Evolutionary conservation across 2,888 invertebrate species (phyloP).

Genomic region (Phrixothrix hirtus): DNA sequence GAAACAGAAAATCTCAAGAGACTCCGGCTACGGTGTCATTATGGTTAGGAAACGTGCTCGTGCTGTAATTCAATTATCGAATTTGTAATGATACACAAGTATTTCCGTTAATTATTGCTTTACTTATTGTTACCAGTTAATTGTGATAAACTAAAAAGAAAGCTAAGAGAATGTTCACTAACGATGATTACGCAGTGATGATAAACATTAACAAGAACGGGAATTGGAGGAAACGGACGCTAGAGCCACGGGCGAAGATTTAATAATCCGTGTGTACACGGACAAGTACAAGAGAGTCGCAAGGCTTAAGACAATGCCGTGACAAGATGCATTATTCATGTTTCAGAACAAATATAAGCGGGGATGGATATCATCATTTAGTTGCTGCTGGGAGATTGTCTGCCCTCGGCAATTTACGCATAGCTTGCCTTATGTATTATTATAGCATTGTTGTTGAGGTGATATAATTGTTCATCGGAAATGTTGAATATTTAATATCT

Average conservation of each 20-base stretch:
- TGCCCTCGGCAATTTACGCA: constrained; percentile 33
- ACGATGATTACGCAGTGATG: constrained; percentile 1
- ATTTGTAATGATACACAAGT: constrained; percentile 19
- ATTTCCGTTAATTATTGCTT: constrained; percentile 18
- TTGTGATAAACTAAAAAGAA: neutral
- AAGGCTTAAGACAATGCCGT: constrained; percentile 43
- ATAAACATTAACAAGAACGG: constrained; percentile 9
- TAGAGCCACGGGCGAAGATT: constrained; percentile 37
- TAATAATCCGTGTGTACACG: constrained; percentile 43
- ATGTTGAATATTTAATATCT: constrained; percentile 17
- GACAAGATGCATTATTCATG: constrained; percentile 52
- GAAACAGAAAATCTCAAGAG: constrained; percentile 30
- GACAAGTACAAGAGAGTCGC: constrained; percentile 35
- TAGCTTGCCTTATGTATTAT: constrained; percentile 23
- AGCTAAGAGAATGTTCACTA: constrained; percentile 1
- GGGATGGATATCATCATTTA: constrained; percentile 49
- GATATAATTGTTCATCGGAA: constrained; percentile 21
- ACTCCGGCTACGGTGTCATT: constrained; percentile 21
- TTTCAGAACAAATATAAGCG: constrained; percentile 52
- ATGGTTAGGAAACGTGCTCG: constrained; percentile 17
- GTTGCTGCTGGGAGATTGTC: constrained; percentile 36
- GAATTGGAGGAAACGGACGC: constrained; percentile 6
- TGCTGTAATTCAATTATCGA: constrained; percentile 17
- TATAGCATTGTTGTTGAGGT: constrained; percentile 22
- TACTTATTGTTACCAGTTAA: constrained; percentile 8